These are phyloP conservation scores for Trogon surrucura DNA, from an alignment of 2,113 vertebrate genomes.

Conservation along the genomic window DNA sequence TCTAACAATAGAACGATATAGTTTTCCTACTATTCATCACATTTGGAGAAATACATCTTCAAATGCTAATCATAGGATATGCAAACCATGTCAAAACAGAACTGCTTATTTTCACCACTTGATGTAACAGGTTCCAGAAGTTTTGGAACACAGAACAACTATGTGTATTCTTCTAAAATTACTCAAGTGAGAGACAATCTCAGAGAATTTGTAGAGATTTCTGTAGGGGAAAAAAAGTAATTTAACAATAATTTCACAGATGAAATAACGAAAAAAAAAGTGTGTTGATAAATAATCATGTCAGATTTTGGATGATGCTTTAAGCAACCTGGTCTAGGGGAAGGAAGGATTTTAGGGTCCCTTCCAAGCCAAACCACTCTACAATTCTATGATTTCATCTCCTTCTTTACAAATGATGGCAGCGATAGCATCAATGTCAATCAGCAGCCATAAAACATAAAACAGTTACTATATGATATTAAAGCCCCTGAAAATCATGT, in stretches of 20 bases:
- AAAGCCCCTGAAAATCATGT: background rate
- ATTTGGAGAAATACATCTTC: background rate
- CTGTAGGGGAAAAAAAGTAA: background rate
- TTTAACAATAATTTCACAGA: background rate
- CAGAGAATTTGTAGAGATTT: background rate
- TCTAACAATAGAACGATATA: background rate
- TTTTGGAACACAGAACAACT: background rate
- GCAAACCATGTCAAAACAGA: background rate
- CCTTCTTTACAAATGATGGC: background rate
- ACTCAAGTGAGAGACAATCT: background rate
- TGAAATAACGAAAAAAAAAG: background rate
- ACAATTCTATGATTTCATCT: background rate
- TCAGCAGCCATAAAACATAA: background rate
- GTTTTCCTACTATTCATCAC: background rate
- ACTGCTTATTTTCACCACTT: background rate
- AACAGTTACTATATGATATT: background rate
- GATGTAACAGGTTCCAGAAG: background rate
- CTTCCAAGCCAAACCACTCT: too few species aligned
- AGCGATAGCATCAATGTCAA: accelerated
- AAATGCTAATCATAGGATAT: background rate
- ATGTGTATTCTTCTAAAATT: background rate
- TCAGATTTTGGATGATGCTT: background rate
- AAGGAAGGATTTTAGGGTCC: too few species aligned
- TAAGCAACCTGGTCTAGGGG: too few species aligned
- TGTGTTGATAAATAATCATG: background rate